Evolutionary conservation across 2,113 vertebrate species (phyloP), one percentile per base, ranked within the genome.

Genomic region (Myrmecophaga tridactyla): DNA sequence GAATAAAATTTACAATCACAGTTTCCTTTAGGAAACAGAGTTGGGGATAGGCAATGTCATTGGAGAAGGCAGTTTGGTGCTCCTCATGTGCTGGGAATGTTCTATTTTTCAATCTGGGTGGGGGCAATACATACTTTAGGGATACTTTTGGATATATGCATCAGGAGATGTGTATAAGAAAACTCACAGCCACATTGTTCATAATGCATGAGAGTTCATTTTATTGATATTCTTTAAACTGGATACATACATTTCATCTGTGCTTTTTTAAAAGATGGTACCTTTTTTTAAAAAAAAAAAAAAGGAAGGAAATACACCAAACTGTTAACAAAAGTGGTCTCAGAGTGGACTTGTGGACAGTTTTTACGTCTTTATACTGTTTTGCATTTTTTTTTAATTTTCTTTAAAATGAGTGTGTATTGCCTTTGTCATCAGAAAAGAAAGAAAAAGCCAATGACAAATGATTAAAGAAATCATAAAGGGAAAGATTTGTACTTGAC

Each of bases 401-500:
- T 78, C 31, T 76, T 10, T 13, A n/a, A n/a, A 4, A 48, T 41
- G 56, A 73, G 34, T 14, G 51, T 51, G 9, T 77, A 29, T 77
- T 20, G 72, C 34, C 85, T 96, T 91, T 46, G 34, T n/a, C 43
- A n/a, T 18, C 14, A 72, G 46, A 73, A 92, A 83, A 84, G 34
- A 27, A 89, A 53, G 56, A 43, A 75, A 77, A 80, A 31, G 20
- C 0, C 1, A 82, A 70, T 72, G 31, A 48, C 18, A 93, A 75
- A 25, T 80, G 36, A 90, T 62, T 3, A 94, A 94, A 65, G 18
- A 75, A 87, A 23, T 53, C 48, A 90, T 51, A 84, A 93, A 90
- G 90, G 63, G 23, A 51, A 76, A 90, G 12, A 75, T 65, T 70
- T 56, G 15, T 56, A n/a, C 69, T 90, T 94, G 75, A 82, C n/a